A percentile compares a stretch with the other conserved stretches of the same genome.
Conservation (phyloP, 2,113 vertebrate species). For the Arvicanthis niloticus region DNA sequence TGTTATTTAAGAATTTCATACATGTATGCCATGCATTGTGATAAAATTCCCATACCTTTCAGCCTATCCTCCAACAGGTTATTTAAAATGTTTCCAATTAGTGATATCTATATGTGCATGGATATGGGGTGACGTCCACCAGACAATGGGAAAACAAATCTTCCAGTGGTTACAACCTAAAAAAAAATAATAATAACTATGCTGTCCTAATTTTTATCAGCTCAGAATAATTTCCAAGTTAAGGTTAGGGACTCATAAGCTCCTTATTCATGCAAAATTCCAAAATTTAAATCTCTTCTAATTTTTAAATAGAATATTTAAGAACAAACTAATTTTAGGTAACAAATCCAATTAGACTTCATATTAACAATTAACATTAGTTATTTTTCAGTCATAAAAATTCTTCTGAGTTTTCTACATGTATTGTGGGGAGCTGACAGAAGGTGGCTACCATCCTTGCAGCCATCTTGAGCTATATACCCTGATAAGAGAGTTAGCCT, state of each 20-base stretch:
- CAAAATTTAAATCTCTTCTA: background rate
- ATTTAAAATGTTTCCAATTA: background rate
- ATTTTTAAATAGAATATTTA: background rate
- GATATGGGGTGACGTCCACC: no score
- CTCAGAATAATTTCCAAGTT: background rate
- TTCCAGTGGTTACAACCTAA: background rate
- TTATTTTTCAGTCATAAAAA: background rate
- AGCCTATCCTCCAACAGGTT: background rate
- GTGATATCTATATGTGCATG: background rate
- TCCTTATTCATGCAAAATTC: background rate
- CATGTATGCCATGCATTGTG: background rate
- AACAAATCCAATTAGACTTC: background rate
- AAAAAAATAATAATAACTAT: background rate
- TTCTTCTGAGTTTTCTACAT: background rate
- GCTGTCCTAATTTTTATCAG: background rate
- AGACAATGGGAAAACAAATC: background rate
- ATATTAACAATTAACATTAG: background rate
- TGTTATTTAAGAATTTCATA: background rate
- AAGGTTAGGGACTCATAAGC: background rate
- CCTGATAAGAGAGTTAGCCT: no score
- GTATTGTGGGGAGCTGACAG: no score
- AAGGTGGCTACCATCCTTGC: no score
- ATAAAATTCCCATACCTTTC: no score
- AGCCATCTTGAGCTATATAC: no score
- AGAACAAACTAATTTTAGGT: background rate